Evolutionary conservation across 2,797 vertebrate genomes (phyloP).

Genomic region (Philypnodon macrostomus): DNA sequence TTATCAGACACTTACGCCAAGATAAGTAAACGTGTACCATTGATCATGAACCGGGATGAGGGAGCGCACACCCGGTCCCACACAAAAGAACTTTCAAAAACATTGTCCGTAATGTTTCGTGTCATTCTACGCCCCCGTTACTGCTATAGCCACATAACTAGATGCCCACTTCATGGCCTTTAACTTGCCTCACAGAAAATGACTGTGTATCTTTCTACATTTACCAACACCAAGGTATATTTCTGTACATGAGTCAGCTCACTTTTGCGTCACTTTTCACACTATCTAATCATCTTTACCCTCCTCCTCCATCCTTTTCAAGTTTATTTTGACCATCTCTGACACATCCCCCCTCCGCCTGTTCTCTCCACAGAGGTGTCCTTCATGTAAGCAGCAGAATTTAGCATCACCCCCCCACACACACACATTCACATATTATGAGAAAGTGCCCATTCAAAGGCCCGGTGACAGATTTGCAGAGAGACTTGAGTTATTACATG

Average conservation of each 20-base stretch:
- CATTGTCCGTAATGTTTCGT: too few species aligned
- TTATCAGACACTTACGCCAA: too few species aligned
- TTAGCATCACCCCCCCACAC: conserved; percentile 32
- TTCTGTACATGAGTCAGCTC: conserved; percentile 3
- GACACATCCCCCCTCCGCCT: conserved; percentile 28
- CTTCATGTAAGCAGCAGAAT: conserved; percentile 49
- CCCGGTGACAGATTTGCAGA: conserved; percentile 54
- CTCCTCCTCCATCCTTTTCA: conserved; percentile 7
- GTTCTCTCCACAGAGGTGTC: conserved; percentile 56
- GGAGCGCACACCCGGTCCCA: too few species aligned
- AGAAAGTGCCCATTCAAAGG: conserved; percentile 38
- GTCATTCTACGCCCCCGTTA: too few species aligned
- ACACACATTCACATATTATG: conserved; percentile 17
- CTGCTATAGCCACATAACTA: too few species aligned
- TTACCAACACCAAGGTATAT: conserved; percentile 5
- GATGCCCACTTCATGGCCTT: too few species aligned
- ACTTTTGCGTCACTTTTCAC: background rate
- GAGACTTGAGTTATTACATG: conserved; percentile 63
- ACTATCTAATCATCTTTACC: background rate
- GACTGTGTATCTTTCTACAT: background rate
- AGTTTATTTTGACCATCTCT: conserved; percentile 52
- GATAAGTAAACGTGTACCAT: too few species aligned
- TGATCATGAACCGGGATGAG: too few species aligned
- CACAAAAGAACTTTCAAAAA: too few species aligned
- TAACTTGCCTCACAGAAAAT: background rate